Percentiles rank a stretch among this genome's conserved stretches.
phyloP scores from a whole-genome alignment of 1,140 invertebrate genomes.

The Pseudomyrmex dendroicus region DNA sequence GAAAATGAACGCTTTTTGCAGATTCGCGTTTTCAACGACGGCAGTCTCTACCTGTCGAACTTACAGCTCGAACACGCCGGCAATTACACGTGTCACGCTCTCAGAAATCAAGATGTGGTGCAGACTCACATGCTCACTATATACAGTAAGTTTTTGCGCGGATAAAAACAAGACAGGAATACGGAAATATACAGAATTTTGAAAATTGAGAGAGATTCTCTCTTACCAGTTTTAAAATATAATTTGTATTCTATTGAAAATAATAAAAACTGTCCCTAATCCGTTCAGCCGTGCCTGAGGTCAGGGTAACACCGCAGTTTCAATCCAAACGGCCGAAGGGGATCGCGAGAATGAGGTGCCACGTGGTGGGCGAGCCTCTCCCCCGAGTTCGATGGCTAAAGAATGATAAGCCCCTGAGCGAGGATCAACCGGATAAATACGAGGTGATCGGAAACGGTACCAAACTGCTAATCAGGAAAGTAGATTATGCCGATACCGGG shows the following conservation, averaged over 20 bases:
- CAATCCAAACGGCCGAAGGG: slow-evolving; percentile 89
- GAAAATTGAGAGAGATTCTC: neutral
- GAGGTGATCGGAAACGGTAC: slow-evolving; percentile 90
- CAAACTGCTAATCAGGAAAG: slow-evolving; percentile 88
- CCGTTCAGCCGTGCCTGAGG: slow-evolving; percentile 88
- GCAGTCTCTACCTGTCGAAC: slow-evolving; percentile 91
- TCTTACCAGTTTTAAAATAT: neutral
- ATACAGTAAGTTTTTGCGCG: slow-evolving; percentile 88
- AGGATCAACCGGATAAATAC: slow-evolving; percentile 88
- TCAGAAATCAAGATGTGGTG: slow-evolving; percentile 90
- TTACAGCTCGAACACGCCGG: slow-evolving; percentile 92
- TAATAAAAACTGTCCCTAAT: neutral
- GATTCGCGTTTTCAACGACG: slow-evolving; percentile 90
- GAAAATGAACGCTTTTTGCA: slow-evolving; percentile 61
- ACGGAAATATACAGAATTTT: too few species aligned
- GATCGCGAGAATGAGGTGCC: slow-evolving; percentile 89
- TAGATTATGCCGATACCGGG: slow-evolving; percentile 90
- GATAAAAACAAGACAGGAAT: too few species aligned
- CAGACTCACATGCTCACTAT: slow-evolving; percentile 92
- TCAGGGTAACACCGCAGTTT: slow-evolving; percentile 89
- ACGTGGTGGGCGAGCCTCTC: slow-evolving; percentile 90
- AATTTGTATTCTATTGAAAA: neutral
- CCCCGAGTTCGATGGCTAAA: slow-evolving; percentile 90
- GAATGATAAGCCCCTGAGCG: slow-evolving; percentile 89
- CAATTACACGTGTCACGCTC: slow-evolving; percentile 93